Percentiles rank a stretch among this genome's conserved stretches.
These are phyloP conservation scores for Macrophya alboannulata DNA, from an alignment of 2,888 invertebrate genomes.

Conservation along the genomic window DNA sequence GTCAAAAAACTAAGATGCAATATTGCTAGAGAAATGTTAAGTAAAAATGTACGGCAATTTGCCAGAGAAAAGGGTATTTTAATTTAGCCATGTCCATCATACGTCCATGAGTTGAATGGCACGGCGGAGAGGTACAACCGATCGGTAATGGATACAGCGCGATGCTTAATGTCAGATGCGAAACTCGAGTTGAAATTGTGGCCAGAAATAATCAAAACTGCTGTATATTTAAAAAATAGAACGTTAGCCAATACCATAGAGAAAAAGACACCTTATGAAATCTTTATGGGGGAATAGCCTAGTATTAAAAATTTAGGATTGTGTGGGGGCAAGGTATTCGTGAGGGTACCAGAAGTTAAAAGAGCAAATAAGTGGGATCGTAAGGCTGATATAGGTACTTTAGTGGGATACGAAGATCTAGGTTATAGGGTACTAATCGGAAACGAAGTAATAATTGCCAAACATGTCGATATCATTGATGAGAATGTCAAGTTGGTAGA, in stretches of 20 bases:
- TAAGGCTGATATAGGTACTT: slow-evolving; percentile 64
- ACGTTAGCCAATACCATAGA: slow-evolving; percentile 59
- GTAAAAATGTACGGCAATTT: slow-evolving; percentile 40
- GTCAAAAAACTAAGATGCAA: slow-evolving; percentile 58
- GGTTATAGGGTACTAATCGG: slow-evolving; percentile 68
- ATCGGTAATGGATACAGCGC: slow-evolving; percentile 55
- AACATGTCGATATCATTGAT: slow-evolving; percentile 68
- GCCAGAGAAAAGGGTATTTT: slow-evolving; percentile 44
- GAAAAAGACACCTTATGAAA: slow-evolving; percentile 67
- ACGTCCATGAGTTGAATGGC: slow-evolving; percentile 58
- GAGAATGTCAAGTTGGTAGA: slow-evolving; percentile 62
- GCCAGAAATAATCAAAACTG: slow-evolving; percentile 55
- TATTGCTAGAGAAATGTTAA: slow-evolving; percentile 57
- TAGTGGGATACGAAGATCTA: slow-evolving; percentile 68
- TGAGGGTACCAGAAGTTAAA: slow-evolving; percentile 66
- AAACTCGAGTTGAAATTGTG: slow-evolving; percentile 56
- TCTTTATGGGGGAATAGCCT: slow-evolving; percentile 67
- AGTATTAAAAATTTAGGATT: slow-evolving; percentile 67
- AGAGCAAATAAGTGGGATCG: slow-evolving; percentile 69
- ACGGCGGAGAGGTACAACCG: slow-evolving; percentile 57
- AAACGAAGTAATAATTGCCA: slow-evolving; percentile 65
- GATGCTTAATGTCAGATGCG: slow-evolving; percentile 56
- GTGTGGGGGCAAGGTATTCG: slow-evolving; percentile 70
- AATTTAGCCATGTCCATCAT: slow-evolving; percentile 45
- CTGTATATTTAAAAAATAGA: slow-evolving; percentile 58